phyloP scores from a whole-genome alignment of 2,113 vertebrate species.

The Hippocampus guttulatus region DNA sequence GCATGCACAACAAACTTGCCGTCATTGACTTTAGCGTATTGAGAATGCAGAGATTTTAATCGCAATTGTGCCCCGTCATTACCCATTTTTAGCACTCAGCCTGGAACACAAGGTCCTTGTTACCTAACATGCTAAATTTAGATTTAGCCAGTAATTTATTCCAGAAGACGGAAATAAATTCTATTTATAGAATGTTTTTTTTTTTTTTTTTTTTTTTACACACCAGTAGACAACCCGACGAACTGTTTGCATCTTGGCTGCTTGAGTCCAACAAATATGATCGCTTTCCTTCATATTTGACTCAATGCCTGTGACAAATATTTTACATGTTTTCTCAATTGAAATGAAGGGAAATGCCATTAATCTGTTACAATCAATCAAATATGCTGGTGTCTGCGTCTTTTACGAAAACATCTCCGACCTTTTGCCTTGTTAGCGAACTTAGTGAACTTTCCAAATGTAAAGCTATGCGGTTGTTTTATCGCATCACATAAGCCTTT shows the following conservation, averaged over 20 bases:
- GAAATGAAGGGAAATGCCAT: too few relatives aligned
- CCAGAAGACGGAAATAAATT: background rate
- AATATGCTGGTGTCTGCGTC: too few relatives aligned
- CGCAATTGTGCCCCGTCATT: background rate
- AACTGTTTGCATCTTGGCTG: background rate
- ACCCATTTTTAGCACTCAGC: background rate
- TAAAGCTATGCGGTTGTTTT: too few relatives aligned
- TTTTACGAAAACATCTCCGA: too few relatives aligned
- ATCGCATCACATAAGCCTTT: too few relatives aligned
- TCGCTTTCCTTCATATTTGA: background rate
- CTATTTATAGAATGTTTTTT: conserved; percentile 1
- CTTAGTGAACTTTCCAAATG: too few relatives aligned
- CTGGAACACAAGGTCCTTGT: background rate
- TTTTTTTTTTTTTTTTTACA: background rate
- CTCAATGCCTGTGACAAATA: background rate
- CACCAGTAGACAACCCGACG: background rate
- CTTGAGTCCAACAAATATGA: too few relatives aligned
- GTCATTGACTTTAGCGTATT: background rate
- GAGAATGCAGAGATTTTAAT: background rate
- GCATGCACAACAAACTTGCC: too few relatives aligned
- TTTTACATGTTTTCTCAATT: too few relatives aligned
- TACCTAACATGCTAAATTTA: conserved; percentile 5
- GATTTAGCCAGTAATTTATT: background rate
- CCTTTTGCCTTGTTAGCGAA: too few relatives aligned
- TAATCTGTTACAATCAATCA: too few relatives aligned